Evolutionary conservation across 53 echinoderm and acorn worm species (phyloP), one percentile per base, ranked within the genome.

Genomic region (Mesocentrotus franciscanus): DNA sequence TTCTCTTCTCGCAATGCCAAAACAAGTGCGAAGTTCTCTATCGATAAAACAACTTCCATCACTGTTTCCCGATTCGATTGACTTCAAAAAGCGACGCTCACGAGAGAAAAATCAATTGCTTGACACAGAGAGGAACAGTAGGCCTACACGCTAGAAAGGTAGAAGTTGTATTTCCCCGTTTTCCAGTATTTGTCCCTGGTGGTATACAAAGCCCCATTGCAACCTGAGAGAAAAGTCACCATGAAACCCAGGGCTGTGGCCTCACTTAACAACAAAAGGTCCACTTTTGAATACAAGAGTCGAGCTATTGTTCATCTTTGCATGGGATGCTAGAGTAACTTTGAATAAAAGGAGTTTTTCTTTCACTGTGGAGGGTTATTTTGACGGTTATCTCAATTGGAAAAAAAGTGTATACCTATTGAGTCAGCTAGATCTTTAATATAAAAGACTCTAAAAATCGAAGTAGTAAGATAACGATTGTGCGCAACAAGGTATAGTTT

Each of bases 161-260:
- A 32, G 32, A 74, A 10, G 74, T 29, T 74, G 74, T 74, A 32
- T 27, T 74, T 74, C 74, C 74, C 12, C 18, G 74, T 30, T 30
- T 74, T 30, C 12, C 10, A 12, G 32, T 74, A 1, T 11, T 74
- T 74, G 74, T 74, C 74, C 74, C 32, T 74, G 74, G 12, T 30
- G 29, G 74, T 74, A 30, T 74, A 74, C 32, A 72, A 72, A 74
- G 14, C 29, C 74, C 32, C 74, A 29, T 30, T 42, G 81, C 18
- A 81, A 81, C 18, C 18, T 39, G 81, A 81, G 18, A 81, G 81
- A 81, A 81, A 42, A 79, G 79, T 79, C 79, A 79, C 79, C 81
- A 17, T 81, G 81, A 81, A 42, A 36, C 81, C 33, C 81, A 0
- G 81, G 36, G 81, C 81, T 81, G 81, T 18, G 81, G 81, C 81